Base-by-base conservation (phyloP, 2,888 invertebrate genomes). In the Cryptophagus acutangulus region DNA sequence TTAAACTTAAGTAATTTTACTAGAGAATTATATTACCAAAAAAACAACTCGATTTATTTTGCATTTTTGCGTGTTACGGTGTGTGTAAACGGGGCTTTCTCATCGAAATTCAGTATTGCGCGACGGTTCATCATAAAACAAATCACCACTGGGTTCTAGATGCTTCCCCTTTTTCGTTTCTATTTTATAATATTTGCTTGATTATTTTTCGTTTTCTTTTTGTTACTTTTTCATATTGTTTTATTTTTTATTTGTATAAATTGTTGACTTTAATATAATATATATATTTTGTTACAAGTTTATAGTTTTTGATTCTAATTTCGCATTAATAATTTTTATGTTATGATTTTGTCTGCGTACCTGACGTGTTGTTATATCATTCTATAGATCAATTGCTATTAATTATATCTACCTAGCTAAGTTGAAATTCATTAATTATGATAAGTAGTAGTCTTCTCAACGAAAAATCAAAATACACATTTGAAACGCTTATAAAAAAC, bases 251-350 rank as follows among this genome's bases (percentile, higher is more conserved):
- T 65, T 66, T 67, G 66, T 67, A 67, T 62, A 31, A 61, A 61
- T 66, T 69, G 69, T 69, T 69, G 66, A 68, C 61, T 63, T 63
- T 77, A 26, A 12, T 26, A 26, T 26, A 73, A 74, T 77, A 77
- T 75, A 68, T 68, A 68, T 77, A 76, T 76, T 74, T 77, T 77
- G 67, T 68, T 68, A 69, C 60, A 62, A 64, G 58, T 48, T 46
- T 46, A 47, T 49, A 54, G 49, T 52, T 55, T 53, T 43, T 43
- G n/a, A 1, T 17, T 9, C 3, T 9, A 10, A 9, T 20, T 6
- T 20, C 20, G 6, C 6, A 8, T 20, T 8, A 26, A 8, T n/a
- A 26, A 3, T 3, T 26, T 26, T 16, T 13, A 13, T 31, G 8
- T 31, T 8, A 31, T 42, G 47, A 49, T 51, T 51, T 46, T 41